Base-by-base conservation (phyloP, 2,113 vertebrate species). In the Dromiciops gliroides region DNA sequence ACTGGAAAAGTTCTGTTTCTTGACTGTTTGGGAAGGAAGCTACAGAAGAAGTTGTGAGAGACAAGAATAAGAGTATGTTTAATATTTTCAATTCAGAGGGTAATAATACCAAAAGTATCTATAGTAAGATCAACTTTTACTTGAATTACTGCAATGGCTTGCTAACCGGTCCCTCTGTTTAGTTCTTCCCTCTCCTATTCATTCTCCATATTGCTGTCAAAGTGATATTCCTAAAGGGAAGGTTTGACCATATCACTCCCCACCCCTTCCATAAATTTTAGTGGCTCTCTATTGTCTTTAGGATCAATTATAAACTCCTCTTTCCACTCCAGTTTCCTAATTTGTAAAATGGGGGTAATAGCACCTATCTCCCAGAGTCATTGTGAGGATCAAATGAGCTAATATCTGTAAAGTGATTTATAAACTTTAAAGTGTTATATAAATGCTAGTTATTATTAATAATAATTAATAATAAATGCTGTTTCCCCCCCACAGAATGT, bases 51-150 rank as follows among this genome's bases (percentile, higher is more conserved):
- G 97, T 96, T 97, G 97, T 95, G 95, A 96, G 96, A 95, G 93
- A 96, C 19, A 94, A 96, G 75, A 89, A 95, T 97, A 97, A 96
- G 97, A 92, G 95, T 56, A 91, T 95, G 96, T 97, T 98, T 96
- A 96, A 97, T 98, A 97, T 95, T 97, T 95, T 95, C 95, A 97
- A 90, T 94, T 97, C 97, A 95, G 96, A 97, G 94, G 92, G 95
- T 75, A 95, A 97, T 50, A 95, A 97, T 97, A 97, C 98, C 96
- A 96, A 96, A 95, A 95, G 49, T 94, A 93, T n/a, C n/a, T n/a
- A n/a, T n/a, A n/a, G n/a, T n/a, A n/a, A 95, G 48, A 89, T 96
- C 96, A 95, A 94, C 95, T 52, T 52, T 52, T 22, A 52, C 22
- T 52, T 52, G 51, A 52, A 52, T 19, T 23, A 22, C 51, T 52